A percentile compares a stretch with the other conserved stretches of the same genome.
Conservation (phyloP, 2,113 vertebrate species). For the Pseudonaja textilis region DNA sequence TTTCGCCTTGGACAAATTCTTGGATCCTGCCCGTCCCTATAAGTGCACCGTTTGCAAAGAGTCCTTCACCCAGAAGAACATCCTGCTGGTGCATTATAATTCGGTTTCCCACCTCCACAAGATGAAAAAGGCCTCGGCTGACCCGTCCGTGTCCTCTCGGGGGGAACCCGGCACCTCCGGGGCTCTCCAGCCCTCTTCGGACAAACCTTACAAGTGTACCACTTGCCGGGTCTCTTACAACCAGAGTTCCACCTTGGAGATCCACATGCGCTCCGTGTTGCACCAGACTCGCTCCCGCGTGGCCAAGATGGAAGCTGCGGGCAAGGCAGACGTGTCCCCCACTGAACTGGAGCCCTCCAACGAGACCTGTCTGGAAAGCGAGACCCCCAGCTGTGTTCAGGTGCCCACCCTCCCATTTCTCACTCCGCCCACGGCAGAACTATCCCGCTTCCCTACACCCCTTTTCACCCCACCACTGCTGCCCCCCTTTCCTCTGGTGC, state of each 20-base stretch:
- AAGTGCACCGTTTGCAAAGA: conserved; percentile 88
- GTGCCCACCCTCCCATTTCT: conserved; percentile 58
- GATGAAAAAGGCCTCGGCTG: conserved; percentile 75
- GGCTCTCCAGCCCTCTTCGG: conserved; percentile 56
- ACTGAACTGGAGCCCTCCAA: conserved; percentile 32
- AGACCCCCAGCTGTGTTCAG: conserved; percentile 47
- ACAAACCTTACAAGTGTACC: conserved; percentile 89
- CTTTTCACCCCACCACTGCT: conserved; percentile 64
- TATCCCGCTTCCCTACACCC: conserved; percentile 61
- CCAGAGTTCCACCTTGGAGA: conserved; percentile 89
- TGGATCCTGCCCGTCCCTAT: conserved; percentile 74
- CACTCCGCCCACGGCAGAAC: conserved; percentile 60
- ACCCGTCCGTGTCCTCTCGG: conserved; percentile 47
- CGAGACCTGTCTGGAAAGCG: conserved; percentile 44
- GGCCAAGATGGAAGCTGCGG: conserved; percentile 56
- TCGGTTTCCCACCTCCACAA: conserved; percentile 86
- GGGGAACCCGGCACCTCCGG: conserved; percentile 49
- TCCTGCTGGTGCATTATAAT: conserved; percentile 86
- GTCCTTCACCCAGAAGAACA: conserved; percentile 83
- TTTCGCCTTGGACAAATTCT: conserved; percentile 72
- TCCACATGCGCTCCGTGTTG: conserved; percentile 89
- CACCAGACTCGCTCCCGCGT: conserved; percentile 86
- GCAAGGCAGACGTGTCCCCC: background rate
- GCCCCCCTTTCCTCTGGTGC: conserved; percentile 65
- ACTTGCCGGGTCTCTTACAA: conserved; percentile 89